Base-by-base conservation (phyloP, 2,113 vertebrate species). In the Urocynchramus pylzowi region DNA sequence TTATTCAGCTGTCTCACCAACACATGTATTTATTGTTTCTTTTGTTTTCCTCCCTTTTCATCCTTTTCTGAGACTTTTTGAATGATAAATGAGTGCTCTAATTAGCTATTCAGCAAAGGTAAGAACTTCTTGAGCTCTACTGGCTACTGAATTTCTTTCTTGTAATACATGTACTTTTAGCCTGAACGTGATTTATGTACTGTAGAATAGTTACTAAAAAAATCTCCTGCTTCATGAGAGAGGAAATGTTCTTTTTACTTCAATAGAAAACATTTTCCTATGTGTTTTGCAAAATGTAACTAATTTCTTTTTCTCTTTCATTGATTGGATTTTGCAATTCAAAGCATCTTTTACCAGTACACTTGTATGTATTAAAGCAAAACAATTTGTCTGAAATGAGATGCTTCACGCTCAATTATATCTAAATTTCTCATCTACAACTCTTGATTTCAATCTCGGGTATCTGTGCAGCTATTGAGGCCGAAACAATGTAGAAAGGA, bases 301-400 rank as follows among this genome's bases (percentile, higher is more conserved):
- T 96, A 96, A 96, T 97, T 97, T 97, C 95, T 80, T 81, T 94
- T 93, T 93, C 83, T 87, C 70, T 97, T 96, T 53, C 79, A 93
- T 89, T 95, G 93, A 97, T 91, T 97, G 91, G 73, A 89, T 97
- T 97, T 97, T 98, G 93, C 80, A 97, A 95, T 97, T 98, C 93
- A 97, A 94, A 98, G 95, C 91, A 95, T 89, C 87, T 88, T 96
- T 75, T 89, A 76, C 80, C 79, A 50, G 52, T 95, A 92, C 89
- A 88, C 96, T 96, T 95, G 71, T 97, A 64, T 19, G 60, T 92
- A 86, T 95, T 95, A 94, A 96, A 92, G 76, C 19, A 56, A 96
- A 97, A 85, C 89, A 88, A 95, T 94, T 97, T 95, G 80, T 95
- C 78, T 97, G 86, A 97, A 95, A 97, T 97, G 79, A 97, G 86